phyloP scores from a whole-genome alignment of 2,888 invertebrate genomes.

The Lypha dubia region DNA sequence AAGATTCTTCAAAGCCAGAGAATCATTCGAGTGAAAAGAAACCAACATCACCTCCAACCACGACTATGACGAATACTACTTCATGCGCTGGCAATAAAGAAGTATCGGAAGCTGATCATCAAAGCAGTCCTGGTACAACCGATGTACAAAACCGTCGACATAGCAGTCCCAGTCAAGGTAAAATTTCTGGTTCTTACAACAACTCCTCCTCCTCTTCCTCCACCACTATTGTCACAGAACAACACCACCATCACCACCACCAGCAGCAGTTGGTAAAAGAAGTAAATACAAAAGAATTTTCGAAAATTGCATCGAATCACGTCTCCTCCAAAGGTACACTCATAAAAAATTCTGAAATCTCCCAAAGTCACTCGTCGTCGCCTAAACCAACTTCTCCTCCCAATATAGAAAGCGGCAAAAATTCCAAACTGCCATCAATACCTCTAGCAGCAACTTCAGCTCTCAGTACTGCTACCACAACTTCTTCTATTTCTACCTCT shows the following conservation, averaged over 20 bases:
- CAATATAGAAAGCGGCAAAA: slow-evolving; percentile 61
- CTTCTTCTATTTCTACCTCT: slow-evolving; percentile 69
- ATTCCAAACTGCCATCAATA: slow-evolving; percentile 59
- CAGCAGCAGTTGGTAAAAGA: slow-evolving; percentile 57
- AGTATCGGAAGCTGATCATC: slow-evolving; percentile 44
- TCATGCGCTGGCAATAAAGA: slow-evolving; percentile 52
- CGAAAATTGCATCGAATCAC: slow-evolving; percentile 45
- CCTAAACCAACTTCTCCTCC: slow-evolving; percentile 61
- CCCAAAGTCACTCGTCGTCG: slow-evolving; percentile 54
- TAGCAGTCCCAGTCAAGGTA: slow-evolving; percentile 67
- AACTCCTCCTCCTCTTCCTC: slow-evolving; percentile 43
- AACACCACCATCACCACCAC: slow-evolving; percentile 9
- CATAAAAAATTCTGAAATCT: slow-evolving; percentile 63
- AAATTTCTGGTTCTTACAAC: slow-evolving; percentile 63
- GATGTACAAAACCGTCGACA: slow-evolving; percentile 61
- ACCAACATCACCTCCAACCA: slow-evolving; percentile 74
- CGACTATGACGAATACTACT: slow-evolving; percentile 49
- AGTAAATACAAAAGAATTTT: slow-evolving; percentile 58
- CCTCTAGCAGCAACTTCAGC: slow-evolving; percentile 55
- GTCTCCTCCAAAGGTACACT: slow-evolving; percentile 44
- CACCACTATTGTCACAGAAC: slow-evolving; percentile 46
- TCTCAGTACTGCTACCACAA: slow-evolving; percentile 67
- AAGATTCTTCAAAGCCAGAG: slow-evolving; percentile 73
- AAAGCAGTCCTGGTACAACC: slow-evolving; percentile 55
- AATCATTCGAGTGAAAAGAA: slow-evolving; percentile 75